These are phyloP conservation scores for Addax nasomaculatus DNA, from an alignment of 2,113 vertebrate genomes.

Conservation along the genomic window DNA sequence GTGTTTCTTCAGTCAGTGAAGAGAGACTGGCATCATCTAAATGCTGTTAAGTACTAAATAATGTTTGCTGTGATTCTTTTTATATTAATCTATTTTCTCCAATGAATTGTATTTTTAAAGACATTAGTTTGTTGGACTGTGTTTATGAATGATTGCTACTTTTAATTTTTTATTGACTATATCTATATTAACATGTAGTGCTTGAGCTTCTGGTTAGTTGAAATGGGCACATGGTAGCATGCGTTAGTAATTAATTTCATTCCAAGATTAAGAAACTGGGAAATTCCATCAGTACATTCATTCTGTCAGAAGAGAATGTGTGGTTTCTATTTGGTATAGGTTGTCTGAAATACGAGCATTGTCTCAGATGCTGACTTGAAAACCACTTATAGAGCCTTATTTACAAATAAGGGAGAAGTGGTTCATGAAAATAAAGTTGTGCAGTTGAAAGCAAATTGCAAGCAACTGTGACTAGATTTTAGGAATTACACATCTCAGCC, in stretches of 20 bases:
- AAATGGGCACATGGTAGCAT: neutral
- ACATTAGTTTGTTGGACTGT: neutral
- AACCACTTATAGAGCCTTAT: neutral
- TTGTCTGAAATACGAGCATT: neutral
- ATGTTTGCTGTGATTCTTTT: neutral
- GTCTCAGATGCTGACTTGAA: neutral
- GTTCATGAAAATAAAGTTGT: neutral
- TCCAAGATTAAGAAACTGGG: neutral
- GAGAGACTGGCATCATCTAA: neutral
- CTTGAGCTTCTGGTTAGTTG: neutral
- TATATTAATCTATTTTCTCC: neutral
- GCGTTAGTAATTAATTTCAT: neutral
- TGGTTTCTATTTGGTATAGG: neutral
- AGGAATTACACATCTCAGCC: neutral
- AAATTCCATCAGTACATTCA: neutral
- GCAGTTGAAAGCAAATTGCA: neutral
- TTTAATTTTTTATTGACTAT: slow-evolving; percentile 14
- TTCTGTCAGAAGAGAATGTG: neutral
- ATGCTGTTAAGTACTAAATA: neutral
- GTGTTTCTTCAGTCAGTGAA: neutral
- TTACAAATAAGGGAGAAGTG: neutral
- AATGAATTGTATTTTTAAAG: neutral
- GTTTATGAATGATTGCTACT: neutral
- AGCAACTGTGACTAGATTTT: neutral
- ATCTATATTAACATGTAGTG: neutral